phyloP scores from a whole-genome alignment of 2,888 invertebrate species.

The Eupsilia transversa region DNA sequence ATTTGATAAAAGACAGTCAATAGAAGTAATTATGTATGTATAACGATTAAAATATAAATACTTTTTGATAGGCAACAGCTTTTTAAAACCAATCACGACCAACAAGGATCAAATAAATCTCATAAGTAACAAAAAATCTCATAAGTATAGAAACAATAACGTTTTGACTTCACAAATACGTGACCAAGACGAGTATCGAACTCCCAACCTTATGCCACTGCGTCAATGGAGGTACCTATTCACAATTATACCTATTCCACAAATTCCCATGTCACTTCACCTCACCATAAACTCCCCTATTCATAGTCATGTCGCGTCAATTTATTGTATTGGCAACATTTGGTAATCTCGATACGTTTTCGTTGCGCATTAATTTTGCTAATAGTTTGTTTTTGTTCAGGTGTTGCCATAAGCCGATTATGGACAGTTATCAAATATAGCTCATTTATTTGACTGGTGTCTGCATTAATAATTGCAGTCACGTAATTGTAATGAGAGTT shows the following conservation, averaged over 20 bases:
- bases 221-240: background rate
- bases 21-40: background rate
- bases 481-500: slow-evolving; percentile 46
- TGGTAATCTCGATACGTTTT: slow-evolving; percentile 49
- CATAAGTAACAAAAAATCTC: no score
- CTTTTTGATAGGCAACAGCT: background rate
- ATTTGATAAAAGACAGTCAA: background rate
- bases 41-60: background rate
- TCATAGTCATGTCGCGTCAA: slow-evolving; percentile 34
- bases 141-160: background rate
- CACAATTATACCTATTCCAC: background rate
- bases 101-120: background rate
- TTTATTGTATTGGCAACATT: slow-evolving; percentile 52
- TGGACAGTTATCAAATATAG: slow-evolving; percentile 59
- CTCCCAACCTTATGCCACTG: background rate
- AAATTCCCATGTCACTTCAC: background rate
- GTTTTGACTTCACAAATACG: background rate
- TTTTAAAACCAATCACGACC: no score
- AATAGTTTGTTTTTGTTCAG: slow-evolving; percentile 66
- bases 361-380: slow-evolving; percentile 57
- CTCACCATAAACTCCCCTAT: slow-evolving; percentile 8
- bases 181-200: background rate
- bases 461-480: slow-evolving; percentile 52
- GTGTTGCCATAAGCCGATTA: slow-evolving; percentile 67
- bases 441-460: slow-evolving; percentile 56